A percentile compares a stretch with the other conserved stretches of the same genome.
Conservation (phyloP, 2,113 vertebrate genomes). For the Aythya baeri region DNA sequence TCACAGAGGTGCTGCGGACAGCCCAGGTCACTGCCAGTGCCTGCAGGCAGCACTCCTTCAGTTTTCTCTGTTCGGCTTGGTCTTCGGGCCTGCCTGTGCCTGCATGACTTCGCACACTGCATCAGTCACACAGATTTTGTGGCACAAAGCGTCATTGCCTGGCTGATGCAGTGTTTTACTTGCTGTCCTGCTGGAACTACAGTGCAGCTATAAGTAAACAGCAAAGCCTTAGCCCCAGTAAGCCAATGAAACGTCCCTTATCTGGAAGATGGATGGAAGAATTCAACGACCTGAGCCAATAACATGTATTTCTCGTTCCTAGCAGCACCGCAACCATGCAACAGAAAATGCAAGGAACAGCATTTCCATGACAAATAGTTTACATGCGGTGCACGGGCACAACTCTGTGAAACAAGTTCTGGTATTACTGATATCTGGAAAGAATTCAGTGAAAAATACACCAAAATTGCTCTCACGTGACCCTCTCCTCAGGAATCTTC, state of each 20-base stretch:
- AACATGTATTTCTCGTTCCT: not conserved
- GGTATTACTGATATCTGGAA: not conserved
- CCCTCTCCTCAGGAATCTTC: not conserved
- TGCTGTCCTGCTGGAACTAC: not conserved
- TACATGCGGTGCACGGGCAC: not conserved
- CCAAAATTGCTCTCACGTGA: not conserved
- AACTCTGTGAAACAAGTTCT: not conserved
- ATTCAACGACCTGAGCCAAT: not conserved
- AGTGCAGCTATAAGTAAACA: not conserved
- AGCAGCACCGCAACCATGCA: not conserved
- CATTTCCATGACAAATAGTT: not conserved
- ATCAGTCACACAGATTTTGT: not conserved
- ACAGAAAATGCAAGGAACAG: not conserved
- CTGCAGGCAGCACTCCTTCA: not conserved
- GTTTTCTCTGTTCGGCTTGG: not conserved
- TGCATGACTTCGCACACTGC: accelerated
- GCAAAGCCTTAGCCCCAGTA: not conserved
- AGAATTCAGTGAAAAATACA: not conserved
- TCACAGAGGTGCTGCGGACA: constrained; percentile 4
- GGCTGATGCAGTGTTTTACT: not conserved
- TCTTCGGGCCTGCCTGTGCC: not conserved
- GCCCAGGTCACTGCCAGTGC: constrained; percentile 19
- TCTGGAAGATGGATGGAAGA: not conserved
- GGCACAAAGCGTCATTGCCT: accelerated
- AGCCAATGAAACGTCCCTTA: not conserved